Base-by-base conservation (phyloP, 2,113 vertebrate species). In the Dicerorhinus sumatrensis region DNA sequence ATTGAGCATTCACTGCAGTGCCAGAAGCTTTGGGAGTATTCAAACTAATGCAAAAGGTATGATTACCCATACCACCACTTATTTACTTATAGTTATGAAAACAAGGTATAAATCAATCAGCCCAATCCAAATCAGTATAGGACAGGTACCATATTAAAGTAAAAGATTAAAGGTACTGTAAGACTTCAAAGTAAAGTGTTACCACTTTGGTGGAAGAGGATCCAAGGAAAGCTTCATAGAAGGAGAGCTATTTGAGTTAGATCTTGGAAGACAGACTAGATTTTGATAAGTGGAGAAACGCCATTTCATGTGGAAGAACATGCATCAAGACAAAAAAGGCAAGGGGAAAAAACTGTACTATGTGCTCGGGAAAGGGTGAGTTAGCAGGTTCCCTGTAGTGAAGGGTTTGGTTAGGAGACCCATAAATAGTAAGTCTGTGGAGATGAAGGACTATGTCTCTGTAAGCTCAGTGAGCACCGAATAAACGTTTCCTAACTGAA, bases 171-270 rank as follows among this genome's bases (percentile, higher is more conserved):
- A 96, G 92, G 39, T 69, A 58, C 39, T 27, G 1, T 79, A 75
- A 88, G 48, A 85, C 39, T 58, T 76, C n/a, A 92, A 96, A 91
- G 42, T 75, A 97, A 94, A 94, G 81, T 77, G 18, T 70, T 54
- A 85, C 29, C 60, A 89, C 56, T 51, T 81, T 88, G 36, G 13
- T 70, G 46, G 23, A 89, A 94, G 36, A 91, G 3, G 31, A 73
- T 36, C 33, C 75, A 94, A 36, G n/a, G 9, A 86, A 95, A 83
- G 54, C 27, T 77, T 85, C 51, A 95, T 5, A 56, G 42, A 65
- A 94, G 33, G 27, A 82, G 27, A 39, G 20, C 11, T 94, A 88
- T 83, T 46, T 69, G 31, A 92, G 25, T 29, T 76, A 46, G 67
- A 72, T 27, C 36, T 54, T 76, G n/a, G 23, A 10, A 83, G 56